Evolutionary conservation across 92 coral and sea anemone genomes (phyloP).

Genomic region (Palythoa caribaeorum): DNA sequence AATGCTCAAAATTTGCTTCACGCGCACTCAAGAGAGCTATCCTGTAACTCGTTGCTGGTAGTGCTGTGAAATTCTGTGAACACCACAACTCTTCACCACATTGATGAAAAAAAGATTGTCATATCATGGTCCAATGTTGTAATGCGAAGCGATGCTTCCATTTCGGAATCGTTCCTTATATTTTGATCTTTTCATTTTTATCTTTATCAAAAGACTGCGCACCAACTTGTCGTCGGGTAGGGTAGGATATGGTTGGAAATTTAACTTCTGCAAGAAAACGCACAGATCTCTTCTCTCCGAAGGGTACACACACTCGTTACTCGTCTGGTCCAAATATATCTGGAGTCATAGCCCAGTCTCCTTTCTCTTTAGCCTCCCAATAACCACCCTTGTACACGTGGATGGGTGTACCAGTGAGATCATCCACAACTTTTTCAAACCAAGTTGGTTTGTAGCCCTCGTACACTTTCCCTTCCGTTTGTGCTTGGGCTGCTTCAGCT

Average conservation of each 20-base stretch:
- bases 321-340: conserved; percentile 79
- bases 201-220: neutral
- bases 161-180: neutral
- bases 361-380: conserved; percentile 98
- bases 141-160: neutral
- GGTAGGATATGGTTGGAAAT: neutral
- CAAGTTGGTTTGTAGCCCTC: conserved; percentile 94
- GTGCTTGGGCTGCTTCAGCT: conserved; percentile 86
- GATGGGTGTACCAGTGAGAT: conserved; percentile 72
- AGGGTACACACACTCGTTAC: neutral
- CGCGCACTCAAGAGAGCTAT: neutral
- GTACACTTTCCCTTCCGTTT: conserved; percentile 83
- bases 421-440: conserved; percentile 95
- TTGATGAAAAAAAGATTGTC: neutral
- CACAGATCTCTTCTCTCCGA: neutral
- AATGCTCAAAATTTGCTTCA: neutral
- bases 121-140: neutral
- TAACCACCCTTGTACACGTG: conserved; percentile 99
- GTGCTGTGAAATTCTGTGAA: neutral
- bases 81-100: neutral
- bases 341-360: conserved; percentile 89
- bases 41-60: neutral
- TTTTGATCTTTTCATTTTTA: no score
- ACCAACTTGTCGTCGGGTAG: neutral
- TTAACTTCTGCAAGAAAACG: neutral